A percentile compares a stretch with the other conserved stretches of the same genome.
These are phyloP conservation scores for Halcyon leucocephala DNA, from an alignment of 2,797 vertebrate genomes.

Conservation along the genomic window DNA sequence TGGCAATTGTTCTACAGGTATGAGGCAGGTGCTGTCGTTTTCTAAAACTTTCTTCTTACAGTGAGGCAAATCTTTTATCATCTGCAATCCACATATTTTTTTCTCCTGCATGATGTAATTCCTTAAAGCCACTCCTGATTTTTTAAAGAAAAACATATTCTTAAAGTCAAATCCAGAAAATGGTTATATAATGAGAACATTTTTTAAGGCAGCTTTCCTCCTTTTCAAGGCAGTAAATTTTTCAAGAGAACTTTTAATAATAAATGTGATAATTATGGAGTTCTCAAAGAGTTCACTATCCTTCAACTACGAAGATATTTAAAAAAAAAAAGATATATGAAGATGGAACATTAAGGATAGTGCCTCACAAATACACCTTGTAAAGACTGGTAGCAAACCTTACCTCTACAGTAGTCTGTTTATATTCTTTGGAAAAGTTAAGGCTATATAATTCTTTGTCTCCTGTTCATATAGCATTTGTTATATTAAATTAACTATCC, in stretches of 20 bases:
- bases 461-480: neutral
- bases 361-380: neutral
- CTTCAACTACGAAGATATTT: neutral
- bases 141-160: neutral
- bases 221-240: neutral
- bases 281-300: neutral
- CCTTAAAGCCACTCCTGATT: accelerated
- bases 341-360: neutral
- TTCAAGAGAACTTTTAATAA: neutral
- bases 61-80: neutral
- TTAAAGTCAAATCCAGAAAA: neutral
- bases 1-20: neutral
- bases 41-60: neutral
- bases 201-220: neutral
- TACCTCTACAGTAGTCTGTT: neutral
- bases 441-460: neutral
- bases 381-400: neutral
- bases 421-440: neutral
- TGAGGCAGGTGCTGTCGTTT: neutral
- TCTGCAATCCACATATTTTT: neutral
- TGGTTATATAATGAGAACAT: neutral
- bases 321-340: neutral
- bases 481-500: neutral
- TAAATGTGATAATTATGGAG: neutral
- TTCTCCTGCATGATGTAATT: neutral